Evolutionary conservation across 1,140 invertebrate species (phyloP), one percentile per base, ranked within the genome.

Genomic region (Drosophila ercepeae): DNA sequence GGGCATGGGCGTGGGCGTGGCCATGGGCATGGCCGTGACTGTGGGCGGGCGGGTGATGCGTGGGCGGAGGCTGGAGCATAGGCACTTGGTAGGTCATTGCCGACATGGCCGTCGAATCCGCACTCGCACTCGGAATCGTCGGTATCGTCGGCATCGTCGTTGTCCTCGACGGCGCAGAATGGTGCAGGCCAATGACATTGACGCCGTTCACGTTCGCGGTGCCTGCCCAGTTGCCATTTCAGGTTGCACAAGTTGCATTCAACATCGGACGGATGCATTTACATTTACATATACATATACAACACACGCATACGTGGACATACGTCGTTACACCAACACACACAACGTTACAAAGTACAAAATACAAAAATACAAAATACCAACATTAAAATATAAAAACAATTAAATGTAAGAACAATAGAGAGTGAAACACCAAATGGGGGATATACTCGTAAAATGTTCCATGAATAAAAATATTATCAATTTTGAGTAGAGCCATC

Each of bases 131-230:
- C 21, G 23, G 36, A 42, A 45, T 41, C 29, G 59, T 68, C 49
- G 61, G n/a, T n/a, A 27, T 21, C 52, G 8, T 39, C 21, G 23
- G 39, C 57, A 45, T 42, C 32, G 59, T 68, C 50, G 63, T 48
- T 34, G 42, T 65, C 60, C 25, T 55, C 13, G 34, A 16, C 9
- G 95, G 91, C 9, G 45, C 32, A 8, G 95, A 91, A 63, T 71
- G 69, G 16, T 94, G 94, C 64, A 95, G 89, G 59, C 94, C 94
- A 75, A 95, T 94, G 90, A 95, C 94, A 89, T 95, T 95, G 90
- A 95, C 93, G 21, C 94, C 94, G 75, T 95, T 84, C 11, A 94
- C 93, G 79, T 94, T 94, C 36, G 44, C 64, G 29, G 60, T 27
- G 91, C 93, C 91, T 93, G 90, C 52, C 54, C 48, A 58, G 29